Percentiles rank a stretch among this genome's conserved stretches.
Conservation (phyloP, 2,113 vertebrate species). For the Diadophis punctatus region DNA sequence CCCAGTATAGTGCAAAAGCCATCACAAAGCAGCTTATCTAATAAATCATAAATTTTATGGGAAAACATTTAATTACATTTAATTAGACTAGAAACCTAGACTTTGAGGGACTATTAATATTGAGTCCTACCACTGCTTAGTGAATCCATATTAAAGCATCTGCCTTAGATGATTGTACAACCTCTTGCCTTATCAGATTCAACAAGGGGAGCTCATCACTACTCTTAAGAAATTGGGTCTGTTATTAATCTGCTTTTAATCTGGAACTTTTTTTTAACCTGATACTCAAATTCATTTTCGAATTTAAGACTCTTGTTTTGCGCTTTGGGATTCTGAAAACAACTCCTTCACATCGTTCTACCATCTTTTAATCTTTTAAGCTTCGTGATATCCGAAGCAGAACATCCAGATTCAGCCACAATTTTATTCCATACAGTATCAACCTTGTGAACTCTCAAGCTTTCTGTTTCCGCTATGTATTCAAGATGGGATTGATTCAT, state of each 20-base stretch:
- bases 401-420: too few relatives aligned
- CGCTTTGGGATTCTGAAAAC: not conserved
- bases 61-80: not conserved
- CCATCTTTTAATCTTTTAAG: not conserved
- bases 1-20: not conserved
- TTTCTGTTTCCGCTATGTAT: too few relatives aligned
- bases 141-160: not conserved
- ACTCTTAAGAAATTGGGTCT: not conserved
- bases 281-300: not conserved
- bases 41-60: not conserved
- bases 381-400: too few relatives aligned
- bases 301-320: not conserved
- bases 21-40: not conserved
- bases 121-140: not conserved
- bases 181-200: not conserved
- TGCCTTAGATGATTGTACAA: not conserved
- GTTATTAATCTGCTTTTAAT: not conserved
- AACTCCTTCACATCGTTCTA: not conserved
- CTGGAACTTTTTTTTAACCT: not conserved
- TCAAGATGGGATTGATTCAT: too few relatives aligned
- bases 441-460: too few relatives aligned
- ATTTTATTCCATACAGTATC: too few relatives aligned
- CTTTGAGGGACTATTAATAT: not conserved
- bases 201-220: not conserved
- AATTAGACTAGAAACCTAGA: not conserved